Percentiles rank a stretch among this genome's conserved stretches.
Evolutionary conservation across 2,888 invertebrate genomes (phyloP).

Genomic region (Drosophila paracracens): DNA sequence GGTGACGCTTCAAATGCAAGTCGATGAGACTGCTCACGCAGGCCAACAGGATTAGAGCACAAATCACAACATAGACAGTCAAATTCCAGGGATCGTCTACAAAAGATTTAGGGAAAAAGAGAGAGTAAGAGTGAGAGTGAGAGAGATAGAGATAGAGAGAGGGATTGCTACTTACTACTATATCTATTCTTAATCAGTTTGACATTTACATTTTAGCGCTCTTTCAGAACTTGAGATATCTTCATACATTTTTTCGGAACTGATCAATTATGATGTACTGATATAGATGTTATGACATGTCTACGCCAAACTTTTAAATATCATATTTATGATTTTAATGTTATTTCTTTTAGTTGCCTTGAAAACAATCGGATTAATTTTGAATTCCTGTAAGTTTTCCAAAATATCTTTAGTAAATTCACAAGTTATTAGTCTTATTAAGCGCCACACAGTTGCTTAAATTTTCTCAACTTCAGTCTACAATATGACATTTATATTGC

Average conservation of each 20-base stretch:
- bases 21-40: constrained; percentile 73
- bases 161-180: neutral
- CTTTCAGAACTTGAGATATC: neutral
- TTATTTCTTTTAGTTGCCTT: neutral
- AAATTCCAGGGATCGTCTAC: constrained; percentile 79
- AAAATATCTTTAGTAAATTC: neutral
- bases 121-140: neutral
- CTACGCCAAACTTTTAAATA: neutral
- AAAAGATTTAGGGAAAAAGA: neutral
- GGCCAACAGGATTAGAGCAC: constrained; percentile 56
- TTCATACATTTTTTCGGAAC: no score
- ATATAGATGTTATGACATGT: no score
- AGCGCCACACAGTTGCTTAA: neutral
- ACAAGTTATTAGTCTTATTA: neutral
- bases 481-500: neutral
- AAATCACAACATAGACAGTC: constrained; percentile 66
- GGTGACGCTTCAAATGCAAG: constrained; percentile 72
- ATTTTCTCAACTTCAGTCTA: neutral
- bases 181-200: neutral
- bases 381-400: neutral
- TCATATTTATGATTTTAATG: neutral
- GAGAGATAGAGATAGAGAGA: neutral
- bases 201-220: neutral
- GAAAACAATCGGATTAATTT: neutral
- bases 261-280: no score